Evolutionary conservation across 2,888 invertebrate species (phyloP), one percentile per base, ranked within the genome.

Genomic region (Apamea crenata): DNA sequence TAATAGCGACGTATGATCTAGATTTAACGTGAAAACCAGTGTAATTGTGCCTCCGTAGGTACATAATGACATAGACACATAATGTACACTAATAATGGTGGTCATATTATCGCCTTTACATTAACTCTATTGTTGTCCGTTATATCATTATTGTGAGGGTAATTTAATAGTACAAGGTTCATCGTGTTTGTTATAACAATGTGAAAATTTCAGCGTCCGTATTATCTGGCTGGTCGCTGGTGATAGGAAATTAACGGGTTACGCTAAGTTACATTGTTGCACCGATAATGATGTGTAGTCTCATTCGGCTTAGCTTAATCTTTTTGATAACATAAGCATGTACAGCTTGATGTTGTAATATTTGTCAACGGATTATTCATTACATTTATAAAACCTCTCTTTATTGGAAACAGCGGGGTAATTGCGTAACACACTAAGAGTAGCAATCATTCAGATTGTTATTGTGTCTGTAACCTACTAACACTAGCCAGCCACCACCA

Each of bases 121-220:
- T 77, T 77, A 73, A 81, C 82, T 80, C 81, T 81, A 83, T 87
- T 87, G 87, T 87, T 77, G 78, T 67, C 50, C 63, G 75, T 73
- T 86, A 80, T 77, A 63, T 70, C 71, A 76, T 80, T 85, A 83
- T 80, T 77, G 74, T 77, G 79, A 36, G 76, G 63, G 65, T 80
- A 85, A 87, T 87, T 85, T 83, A 78, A 80, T 80, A 80, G 72
- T 44, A 47, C 61, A 72, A 74, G 61, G 74, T 77, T 69, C 68
- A 76, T 70, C 69, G 73, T 69, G 71, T 77, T 77, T 56, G 63
- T 74, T 68, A 8, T 32, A 78, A 74, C 68, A 73, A 80, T 70
- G 50, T 74, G 47, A 59, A 85, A 79, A 68, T 82, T 68, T 47
- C 56, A 72, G 82, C 59, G 56, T 66, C 53, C 56, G 21, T 67